A percentile compares a stretch with the other conserved stretches of the same genome.
Evolutionary conservation across 2,888 invertebrate genomes (phyloP).

Genomic region (Gymnoscelis rufifasciata): DNA sequence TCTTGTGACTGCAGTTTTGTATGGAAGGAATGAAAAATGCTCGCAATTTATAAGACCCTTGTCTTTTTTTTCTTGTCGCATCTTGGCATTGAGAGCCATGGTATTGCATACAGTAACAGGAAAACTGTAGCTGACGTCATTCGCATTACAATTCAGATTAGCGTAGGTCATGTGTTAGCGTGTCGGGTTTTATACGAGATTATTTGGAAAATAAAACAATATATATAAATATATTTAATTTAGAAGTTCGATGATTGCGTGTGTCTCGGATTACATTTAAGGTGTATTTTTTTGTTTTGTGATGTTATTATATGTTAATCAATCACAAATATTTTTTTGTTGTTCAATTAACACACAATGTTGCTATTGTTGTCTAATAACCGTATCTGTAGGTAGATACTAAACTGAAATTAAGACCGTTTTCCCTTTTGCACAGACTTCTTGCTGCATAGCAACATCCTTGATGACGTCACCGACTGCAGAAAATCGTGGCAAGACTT

Average conservation of each 20-base stretch:
- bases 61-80: conserved; percentile 15
- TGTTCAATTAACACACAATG: too few species aligned
- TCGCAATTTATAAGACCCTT: conserved; percentile 25
- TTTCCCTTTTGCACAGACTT: conserved; percentile 2
- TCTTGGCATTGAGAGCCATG: conserved; percentile 14
- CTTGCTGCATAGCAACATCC: conserved; percentile 24
- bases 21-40: conserved; percentile 55
- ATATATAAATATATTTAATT: too few species aligned
- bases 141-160: conserved; percentile 20
- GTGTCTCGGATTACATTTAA: too few species aligned
- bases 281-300: too few species aligned
- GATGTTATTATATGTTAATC: too few species aligned
- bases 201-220: too few species aligned
- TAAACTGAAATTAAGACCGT: conserved; percentile 1
- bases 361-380: too few species aligned
- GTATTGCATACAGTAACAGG: conserved; percentile 20
- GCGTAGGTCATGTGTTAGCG: conserved; percentile 26
- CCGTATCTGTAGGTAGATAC: too few species aligned
- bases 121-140: conserved; percentile 24
- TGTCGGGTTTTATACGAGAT: too few species aligned
- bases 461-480: conserved; percentile 51
- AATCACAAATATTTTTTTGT: too few species aligned
- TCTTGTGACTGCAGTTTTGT: conserved; percentile 17
- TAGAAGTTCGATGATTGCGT: too few species aligned
- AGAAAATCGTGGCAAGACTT: conserved; percentile 36